A percentile compares a stretch with the other conserved stretches of the same genome.
These are phyloP conservation scores for Antigone vipio DNA, from an alignment of 2,113 vertebrate genomes.

Conservation along the genomic window DNA sequence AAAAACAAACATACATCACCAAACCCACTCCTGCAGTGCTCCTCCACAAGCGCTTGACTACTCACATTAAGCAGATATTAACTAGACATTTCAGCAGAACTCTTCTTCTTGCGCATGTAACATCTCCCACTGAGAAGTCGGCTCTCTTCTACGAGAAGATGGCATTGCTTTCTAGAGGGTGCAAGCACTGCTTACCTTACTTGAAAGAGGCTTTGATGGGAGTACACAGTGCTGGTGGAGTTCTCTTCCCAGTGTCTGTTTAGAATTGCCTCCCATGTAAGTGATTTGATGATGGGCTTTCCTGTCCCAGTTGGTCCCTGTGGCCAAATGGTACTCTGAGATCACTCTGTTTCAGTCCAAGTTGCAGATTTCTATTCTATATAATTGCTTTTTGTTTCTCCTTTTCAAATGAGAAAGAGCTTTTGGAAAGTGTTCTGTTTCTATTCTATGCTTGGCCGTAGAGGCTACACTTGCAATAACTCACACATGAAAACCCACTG, in stretches of 20 bases:
- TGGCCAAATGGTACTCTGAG: slow-evolving; percentile 2
- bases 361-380: slow-evolving; percentile 63
- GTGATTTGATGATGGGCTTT: not conserved
- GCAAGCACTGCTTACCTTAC: slow-evolving; percentile 13
- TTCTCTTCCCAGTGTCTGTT: slow-evolving; percentile 30
- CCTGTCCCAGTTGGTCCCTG: not conserved
- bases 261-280: not conserved
- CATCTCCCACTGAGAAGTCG: not conserved
- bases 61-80: not conserved
- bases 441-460: slow-evolving; percentile 5
- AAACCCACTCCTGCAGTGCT: not conserved
- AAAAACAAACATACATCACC: not conserved
- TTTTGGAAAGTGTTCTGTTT: slow-evolving; percentile 40
- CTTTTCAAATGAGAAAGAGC: slow-evolving; percentile 23
- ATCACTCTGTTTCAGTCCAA: slow-evolving; percentile 46
- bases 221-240: not conserved
- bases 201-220: slow-evolving; percentile 48
- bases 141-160: not conserved
- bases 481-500: not conserved
- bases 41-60: slow-evolving; percentile 25
- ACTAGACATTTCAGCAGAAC: not conserved
- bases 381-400: slow-evolving; percentile 50
- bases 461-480: slow-evolving; percentile 8
- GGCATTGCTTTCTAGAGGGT: not conserved
- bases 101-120: not conserved